phyloP scores from a whole-genome alignment of 2,113 vertebrate species.

The Pollimyrus isidori region DNA sequence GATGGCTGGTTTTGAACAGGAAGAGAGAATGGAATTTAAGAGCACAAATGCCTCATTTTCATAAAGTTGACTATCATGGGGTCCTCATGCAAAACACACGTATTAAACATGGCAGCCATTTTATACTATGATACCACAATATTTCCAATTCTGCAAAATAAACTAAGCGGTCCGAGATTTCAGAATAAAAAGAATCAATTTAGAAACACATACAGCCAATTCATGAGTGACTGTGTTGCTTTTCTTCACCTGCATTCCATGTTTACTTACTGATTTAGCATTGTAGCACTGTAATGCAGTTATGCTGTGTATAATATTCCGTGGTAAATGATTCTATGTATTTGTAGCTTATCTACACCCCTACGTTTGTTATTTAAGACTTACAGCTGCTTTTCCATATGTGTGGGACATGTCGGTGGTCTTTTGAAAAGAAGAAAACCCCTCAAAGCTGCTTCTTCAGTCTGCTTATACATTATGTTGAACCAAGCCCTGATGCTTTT shows the following conservation, averaged over 20 bases:
- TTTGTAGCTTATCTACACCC: not conserved
- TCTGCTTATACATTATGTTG: not conserved
- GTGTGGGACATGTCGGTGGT: not conserved
- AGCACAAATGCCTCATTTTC: conserved; percentile 40
- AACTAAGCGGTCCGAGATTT: not conserved
- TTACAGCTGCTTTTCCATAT: not conserved
- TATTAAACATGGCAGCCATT: not conserved
- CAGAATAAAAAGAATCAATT: not conserved
- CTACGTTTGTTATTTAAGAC: not conserved
- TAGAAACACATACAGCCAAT: not conserved
- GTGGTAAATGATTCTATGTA: not conserved
- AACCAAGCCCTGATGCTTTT: not conserved
- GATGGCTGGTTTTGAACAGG: conserved; percentile 67
- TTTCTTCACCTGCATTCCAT: not conserved
- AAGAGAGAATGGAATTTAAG: conserved; percentile 60
- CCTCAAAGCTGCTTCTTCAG: not conserved
- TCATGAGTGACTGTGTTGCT: not conserved
- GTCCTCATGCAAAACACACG: not conserved
- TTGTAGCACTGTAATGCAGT: not conserved
- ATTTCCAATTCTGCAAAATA: not conserved
- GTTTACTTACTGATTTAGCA: not conserved
- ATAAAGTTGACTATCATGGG: no score
- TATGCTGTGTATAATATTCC: not conserved
- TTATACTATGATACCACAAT: not conserved
- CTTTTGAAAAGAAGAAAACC: not conserved